Percentiles rank a stretch among this genome's conserved stretches.
Evolutionary conservation across 2,888 invertebrate genomes (phyloP).

Genomic region (Arge pagana): DNA sequence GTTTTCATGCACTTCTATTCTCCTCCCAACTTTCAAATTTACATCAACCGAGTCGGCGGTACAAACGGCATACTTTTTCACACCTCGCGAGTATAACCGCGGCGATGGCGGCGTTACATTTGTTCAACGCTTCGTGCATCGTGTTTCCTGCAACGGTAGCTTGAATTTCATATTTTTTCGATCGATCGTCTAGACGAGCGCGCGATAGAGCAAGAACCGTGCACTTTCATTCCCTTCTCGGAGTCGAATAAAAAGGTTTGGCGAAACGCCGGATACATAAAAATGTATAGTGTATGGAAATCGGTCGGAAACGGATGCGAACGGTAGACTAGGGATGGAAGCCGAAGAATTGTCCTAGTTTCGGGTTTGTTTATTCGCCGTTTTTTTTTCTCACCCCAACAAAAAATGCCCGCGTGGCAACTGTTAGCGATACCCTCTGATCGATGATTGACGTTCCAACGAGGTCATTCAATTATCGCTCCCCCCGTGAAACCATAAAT

Average conservation of each 20-base stretch:
- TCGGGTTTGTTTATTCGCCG: conserved; percentile 7
- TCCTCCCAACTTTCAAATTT: conserved; percentile 2
- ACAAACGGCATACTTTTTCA: too few relatives aligned
- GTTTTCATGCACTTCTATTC: conserved; percentile 7
- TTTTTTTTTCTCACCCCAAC: too few relatives aligned
- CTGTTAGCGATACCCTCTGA: conserved; percentile 2
- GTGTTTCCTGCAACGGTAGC: too few relatives aligned
- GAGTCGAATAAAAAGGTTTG: conserved; percentile 13
- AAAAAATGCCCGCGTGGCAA: too few relatives aligned
- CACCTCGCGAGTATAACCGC: too few relatives aligned
- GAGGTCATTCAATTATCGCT: conserved; percentile 17
- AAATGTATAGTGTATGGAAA: neutral
- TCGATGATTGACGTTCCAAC: neutral
- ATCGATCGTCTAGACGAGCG: neutral
- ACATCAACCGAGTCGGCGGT: too few relatives aligned
- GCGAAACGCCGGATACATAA: neutral
- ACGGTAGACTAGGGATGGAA: neutral
- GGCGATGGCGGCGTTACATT: too few relatives aligned
- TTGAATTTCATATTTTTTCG: conserved; percentile 7
- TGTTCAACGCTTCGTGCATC: too few relatives aligned
- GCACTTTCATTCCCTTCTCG: conserved; percentile 6
- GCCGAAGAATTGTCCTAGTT: neutral
- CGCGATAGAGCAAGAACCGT: conserved; percentile 5
- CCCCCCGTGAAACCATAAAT: conserved; percentile 12
- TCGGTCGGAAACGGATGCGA: neutral